Conservation (phyloP, 23 tunicate genomes). For the Trididemnum miniatum region DNA sequence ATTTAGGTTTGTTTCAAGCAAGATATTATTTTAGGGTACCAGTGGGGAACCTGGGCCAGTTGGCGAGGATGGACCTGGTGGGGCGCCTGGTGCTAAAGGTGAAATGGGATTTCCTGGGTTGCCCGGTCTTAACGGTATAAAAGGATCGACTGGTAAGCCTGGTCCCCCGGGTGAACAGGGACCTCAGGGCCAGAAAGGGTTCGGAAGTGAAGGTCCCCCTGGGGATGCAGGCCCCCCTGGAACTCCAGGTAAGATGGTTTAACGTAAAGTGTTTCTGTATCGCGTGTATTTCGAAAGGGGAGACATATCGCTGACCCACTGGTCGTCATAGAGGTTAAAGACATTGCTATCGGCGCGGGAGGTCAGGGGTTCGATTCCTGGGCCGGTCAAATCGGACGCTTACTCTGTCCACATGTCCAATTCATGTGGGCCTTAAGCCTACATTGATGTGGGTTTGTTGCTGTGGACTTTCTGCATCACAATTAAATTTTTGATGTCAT, state of each 20-base stretch:
- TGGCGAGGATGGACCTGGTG: constrained; percentile 67
- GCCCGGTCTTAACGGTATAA: constrained; percentile 61
- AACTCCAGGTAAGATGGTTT: constrained; percentile 37
- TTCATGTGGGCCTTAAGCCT: no score
- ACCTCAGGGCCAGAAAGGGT: constrained; percentile 60
- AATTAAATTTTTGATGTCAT: no score
- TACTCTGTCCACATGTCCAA: no score
- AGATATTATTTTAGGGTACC: constrained; percentile 41
- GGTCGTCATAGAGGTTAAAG: no score
- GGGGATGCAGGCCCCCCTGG: constrained; percentile 82
- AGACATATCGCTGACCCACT: no score
- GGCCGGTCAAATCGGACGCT: no score
- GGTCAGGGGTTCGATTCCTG: no score
- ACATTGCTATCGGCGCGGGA: no score
- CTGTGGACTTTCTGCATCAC: no score
- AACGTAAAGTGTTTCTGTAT: background rate
- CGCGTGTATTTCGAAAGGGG: background rate
- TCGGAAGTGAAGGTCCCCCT: constrained; percentile 46
- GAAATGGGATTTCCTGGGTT: constrained; percentile 74
- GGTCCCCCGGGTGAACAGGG: constrained; percentile 84
- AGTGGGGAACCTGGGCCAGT: constrained; percentile 64
- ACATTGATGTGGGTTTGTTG: no score
- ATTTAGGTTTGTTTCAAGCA: no score
- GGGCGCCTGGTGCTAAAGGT: constrained; percentile 72
- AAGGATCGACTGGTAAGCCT: constrained; percentile 68